phyloP scores from a whole-genome alignment of 2,797 vertebrate species.

The Schizopygopsis pylzovi region DNA sequence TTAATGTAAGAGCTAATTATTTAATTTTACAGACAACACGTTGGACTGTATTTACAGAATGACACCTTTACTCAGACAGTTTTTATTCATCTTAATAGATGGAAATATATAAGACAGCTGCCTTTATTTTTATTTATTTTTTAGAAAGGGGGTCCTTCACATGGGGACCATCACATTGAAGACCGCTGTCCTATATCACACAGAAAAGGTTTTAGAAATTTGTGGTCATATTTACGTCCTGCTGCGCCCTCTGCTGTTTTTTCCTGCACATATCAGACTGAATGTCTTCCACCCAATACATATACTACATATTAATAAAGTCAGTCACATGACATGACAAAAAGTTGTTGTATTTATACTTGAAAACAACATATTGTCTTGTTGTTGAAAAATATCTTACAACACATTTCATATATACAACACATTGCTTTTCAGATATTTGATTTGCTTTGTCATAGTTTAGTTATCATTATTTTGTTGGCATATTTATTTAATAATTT shows the following conservation, averaged over 20 bases:
- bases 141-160: not conserved
- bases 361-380: not conserved
- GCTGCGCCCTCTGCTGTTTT: conserved; percentile 44
- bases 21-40: not conserved
- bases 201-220: not conserved
- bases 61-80: not conserved
- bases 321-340: not conserved
- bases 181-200: not conserved
- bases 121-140: not conserved
- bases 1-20: not conserved
- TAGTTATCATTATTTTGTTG: not conserved
- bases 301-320: not conserved
- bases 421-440: not conserved
- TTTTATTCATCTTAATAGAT: not conserved
- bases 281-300: not conserved
- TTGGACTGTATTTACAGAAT: not conserved
- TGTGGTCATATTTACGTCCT: not conserved
- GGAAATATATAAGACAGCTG: not conserved
- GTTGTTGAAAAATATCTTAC: not conserved
- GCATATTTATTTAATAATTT: not conserved
- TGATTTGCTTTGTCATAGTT: not conserved
- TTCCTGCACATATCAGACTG: not conserved
- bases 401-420: not conserved
- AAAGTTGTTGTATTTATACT: not conserved
- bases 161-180: not conserved